Evolutionary conservation across 2,888 invertebrate species (phyloP).

Genomic region (Drosophila subsilvestris): DNA sequence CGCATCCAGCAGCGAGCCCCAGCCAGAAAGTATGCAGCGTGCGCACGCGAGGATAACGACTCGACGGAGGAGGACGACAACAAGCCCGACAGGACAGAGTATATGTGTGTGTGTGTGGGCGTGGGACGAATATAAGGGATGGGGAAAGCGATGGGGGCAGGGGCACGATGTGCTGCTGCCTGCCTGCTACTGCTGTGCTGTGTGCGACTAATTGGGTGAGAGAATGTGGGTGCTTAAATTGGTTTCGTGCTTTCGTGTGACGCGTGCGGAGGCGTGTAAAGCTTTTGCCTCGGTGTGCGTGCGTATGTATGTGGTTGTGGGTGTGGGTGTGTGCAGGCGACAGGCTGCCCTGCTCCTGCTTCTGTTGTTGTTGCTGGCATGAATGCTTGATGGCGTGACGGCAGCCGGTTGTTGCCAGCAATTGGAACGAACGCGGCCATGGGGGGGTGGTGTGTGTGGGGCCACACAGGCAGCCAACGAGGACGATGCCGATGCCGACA

Average conservation of each 20-base stretch:
- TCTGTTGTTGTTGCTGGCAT: slow-evolving; percentile 58
- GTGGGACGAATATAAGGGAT: slow-evolving; percentile 12
- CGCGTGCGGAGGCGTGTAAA: slow-evolving; percentile 77
- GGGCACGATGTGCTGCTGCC: slow-evolving; percentile 27
- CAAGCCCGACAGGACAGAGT: slow-evolving; percentile 34
- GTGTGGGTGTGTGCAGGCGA: slow-evolving; percentile 44
- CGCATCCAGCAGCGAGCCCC: slow-evolving; percentile 7
- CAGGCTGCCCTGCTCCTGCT: slow-evolving; percentile 41
- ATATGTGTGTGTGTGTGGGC: slow-evolving; percentile 34
- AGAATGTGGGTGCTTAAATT: slow-evolving; percentile 81
- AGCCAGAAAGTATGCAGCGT: slow-evolving; percentile 67
- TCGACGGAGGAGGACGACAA: slow-evolving; percentile 61
- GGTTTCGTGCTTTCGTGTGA: slow-evolving; percentile 78
- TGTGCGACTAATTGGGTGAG: slow-evolving; percentile 83
- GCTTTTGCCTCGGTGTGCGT: slow-evolving; percentile 41
- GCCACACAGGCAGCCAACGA: neutral
- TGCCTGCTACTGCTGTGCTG: slow-evolving; percentile 51
- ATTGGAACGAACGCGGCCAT: slow-evolving; percentile 62
- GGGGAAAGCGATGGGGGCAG: slow-evolving; percentile 18
- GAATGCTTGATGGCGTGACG: slow-evolving; percentile 78
- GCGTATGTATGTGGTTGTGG: slow-evolving; percentile 32
- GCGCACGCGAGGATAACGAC: slow-evolving; percentile 76
- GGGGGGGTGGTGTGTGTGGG: slow-evolving; percentile 43
- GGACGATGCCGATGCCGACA: neutral
- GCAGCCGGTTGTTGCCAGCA: slow-evolving; percentile 77